A percentile compares a stretch with the other conserved stretches of the same genome.
phyloP scores from a whole-genome alignment of 2,888 invertebrate species.

The Pseudococcus longispinus region DNA sequence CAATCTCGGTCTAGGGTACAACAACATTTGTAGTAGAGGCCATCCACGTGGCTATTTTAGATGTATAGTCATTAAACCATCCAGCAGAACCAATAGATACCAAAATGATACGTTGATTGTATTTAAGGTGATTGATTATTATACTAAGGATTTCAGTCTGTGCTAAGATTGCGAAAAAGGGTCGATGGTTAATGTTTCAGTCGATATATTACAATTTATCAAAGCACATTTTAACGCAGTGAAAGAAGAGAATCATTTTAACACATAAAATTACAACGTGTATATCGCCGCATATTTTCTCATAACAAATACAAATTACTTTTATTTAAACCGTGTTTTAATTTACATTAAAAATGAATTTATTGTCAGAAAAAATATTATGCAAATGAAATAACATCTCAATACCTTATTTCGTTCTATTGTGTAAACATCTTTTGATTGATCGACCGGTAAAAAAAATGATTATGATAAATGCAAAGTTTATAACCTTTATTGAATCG shows the following conservation, averaged over 20 bases:
- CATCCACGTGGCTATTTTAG: neutral
- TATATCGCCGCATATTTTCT: neutral
- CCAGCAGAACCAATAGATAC: neutral
- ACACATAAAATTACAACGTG: neutral
- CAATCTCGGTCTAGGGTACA: neutral
- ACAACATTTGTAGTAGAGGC: neutral
- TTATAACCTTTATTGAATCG: neutral
- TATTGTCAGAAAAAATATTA: neutral
- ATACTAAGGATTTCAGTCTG: neutral
- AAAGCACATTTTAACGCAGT: neutral
- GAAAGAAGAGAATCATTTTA: neutral
- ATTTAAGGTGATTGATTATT: constrained; percentile 1
- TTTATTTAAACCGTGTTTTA: neutral
- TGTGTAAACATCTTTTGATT: neutral
- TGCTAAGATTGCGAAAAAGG: neutral
- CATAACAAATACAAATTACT: constrained; percentile 22
- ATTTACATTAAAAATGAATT: constrained; percentile 12
- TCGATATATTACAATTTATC: constrained; percentile 25
- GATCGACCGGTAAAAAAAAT: neutral
- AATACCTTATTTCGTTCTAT: neutral
- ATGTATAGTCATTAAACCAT: no score
- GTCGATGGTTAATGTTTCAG: constrained; percentile 12
- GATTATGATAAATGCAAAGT: neutral
- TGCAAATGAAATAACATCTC: constrained; percentile 4
- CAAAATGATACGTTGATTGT: neutral